phyloP scores from a whole-genome alignment of 2,888 invertebrate species.

The Leucophenga montana region DNA sequence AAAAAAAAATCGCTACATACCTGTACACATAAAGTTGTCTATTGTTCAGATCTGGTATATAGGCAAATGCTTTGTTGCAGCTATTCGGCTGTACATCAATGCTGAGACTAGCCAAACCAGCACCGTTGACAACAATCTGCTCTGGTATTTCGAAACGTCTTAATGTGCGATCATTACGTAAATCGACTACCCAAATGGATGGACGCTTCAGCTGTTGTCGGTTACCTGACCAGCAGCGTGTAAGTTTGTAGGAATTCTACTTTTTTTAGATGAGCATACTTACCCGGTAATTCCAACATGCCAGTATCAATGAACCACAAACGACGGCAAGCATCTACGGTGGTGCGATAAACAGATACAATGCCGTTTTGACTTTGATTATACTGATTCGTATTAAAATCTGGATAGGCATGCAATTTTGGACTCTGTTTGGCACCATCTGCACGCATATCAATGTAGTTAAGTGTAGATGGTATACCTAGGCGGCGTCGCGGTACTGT shows the following conservation, averaged over 20 bases:
- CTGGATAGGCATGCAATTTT: constrained; percentile 68
- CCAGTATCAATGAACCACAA: constrained; percentile 89
- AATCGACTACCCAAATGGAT: constrained; percentile 79
- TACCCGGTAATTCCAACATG: constrained; percentile 79
- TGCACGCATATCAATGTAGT: constrained; percentile 71
- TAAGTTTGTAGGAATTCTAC: neutral
- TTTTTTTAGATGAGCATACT: constrained; percentile 45
- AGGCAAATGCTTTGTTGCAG: constrained; percentile 81
- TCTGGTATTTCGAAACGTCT: constrained; percentile 74
- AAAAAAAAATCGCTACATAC: constrained; percentile 46
- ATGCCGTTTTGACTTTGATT: constrained; percentile 68
- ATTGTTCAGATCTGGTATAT: constrained; percentile 76
- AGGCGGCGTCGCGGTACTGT: constrained; percentile 82
- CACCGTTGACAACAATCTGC: constrained; percentile 70
- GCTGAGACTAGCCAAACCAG: constrained; percentile 80
- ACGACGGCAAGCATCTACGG: constrained; percentile 81
- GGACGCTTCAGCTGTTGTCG: constrained; percentile 75
- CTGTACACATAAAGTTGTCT: constrained; percentile 72
- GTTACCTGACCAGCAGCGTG: constrained; percentile 54
- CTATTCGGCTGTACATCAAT: constrained; percentile 77
- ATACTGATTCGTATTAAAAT: constrained; percentile 64
- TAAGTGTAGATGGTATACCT: constrained; percentile 79
- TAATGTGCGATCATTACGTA: constrained; percentile 77
- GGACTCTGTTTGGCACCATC: constrained; percentile 66
- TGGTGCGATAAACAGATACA: constrained; percentile 82